phyloP scores from a whole-genome alignment of 2,888 invertebrate genomes.

The Anoplius nigerrimus region DNA sequence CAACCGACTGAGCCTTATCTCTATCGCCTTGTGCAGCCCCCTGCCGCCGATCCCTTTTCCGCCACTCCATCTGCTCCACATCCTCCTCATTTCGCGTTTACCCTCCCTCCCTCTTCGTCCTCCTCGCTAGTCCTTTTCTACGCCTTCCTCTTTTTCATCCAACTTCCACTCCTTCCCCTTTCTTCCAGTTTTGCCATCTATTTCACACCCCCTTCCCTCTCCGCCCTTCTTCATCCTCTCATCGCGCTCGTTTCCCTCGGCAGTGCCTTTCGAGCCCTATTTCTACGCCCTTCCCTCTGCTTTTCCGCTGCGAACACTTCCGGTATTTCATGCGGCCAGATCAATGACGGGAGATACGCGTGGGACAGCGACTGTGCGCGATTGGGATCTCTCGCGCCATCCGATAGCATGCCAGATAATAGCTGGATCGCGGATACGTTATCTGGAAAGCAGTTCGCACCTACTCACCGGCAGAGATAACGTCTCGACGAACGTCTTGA shows the following conservation, averaged over 20 bases:
- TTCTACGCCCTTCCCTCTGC: too few species aligned
- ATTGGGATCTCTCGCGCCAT: too few species aligned
- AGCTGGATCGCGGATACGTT: too few species aligned
- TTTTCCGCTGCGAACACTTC: too few species aligned
- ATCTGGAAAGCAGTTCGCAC: too few species aligned
- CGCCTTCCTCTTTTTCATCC: not conserved
- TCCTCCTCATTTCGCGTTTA: not conserved
- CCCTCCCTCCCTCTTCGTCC: not conserved
- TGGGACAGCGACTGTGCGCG: too few species aligned
- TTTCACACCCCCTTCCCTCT: conserved; percentile 3
- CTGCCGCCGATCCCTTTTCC: conserved; percentile 5
- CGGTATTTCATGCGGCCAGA: too few species aligned
- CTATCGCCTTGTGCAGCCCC: not conserved
- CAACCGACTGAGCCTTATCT: conserved; percentile 13
- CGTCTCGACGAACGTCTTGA: too few species aligned
- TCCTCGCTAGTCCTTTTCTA: conserved; percentile 12
- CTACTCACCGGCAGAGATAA: too few species aligned
- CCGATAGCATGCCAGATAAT: too few species aligned
- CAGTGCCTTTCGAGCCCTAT: not conserved
- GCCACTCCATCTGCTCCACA: conserved; percentile 1
- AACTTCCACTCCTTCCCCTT: not conserved
- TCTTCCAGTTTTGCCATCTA: not conserved
- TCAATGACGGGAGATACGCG: too few species aligned
- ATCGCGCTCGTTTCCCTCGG: not conserved
- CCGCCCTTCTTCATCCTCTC: not conserved